Base-by-base conservation (phyloP, 2,113 vertebrate genomes). In the Girardinichthys multiradiatus region DNA sequence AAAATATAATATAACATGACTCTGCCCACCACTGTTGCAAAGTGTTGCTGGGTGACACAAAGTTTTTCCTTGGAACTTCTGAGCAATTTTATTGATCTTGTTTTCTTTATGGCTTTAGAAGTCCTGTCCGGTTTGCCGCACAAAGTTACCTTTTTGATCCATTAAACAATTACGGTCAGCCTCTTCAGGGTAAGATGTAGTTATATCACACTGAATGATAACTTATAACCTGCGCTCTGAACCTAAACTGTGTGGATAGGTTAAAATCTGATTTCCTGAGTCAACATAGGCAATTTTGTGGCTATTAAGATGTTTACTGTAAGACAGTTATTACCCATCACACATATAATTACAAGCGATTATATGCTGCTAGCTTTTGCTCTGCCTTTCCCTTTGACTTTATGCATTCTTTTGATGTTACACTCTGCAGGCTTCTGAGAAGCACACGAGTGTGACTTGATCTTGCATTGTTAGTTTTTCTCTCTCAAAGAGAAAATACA, bases 281-380 rank as follows among this genome's bases (percentile, higher is more conserved):
- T 37, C 70, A 77, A 35, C 35, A 35, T 35, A 1, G 35, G 35
- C 35, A 35, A 10, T 35, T 35, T 35, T 35, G 35, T 5, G 35
- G 35, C 35, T 35, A 35, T 54, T 29, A 29, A 48, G 59, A 58
- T 19, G 33, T 17, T 65, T 61, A 62, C 79, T 11, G 3, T 31
- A 11, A 78, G 79, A 79, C 35, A 77, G 30, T 68, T 66, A 68
- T 74, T 54, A 58, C 12, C 54, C 14, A 21, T 42, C 27, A 81
- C 62, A 87, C 71, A 57, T 86, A 80, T 88, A 88, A 89, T 91
- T 87, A 90, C 87, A 71, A 70, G 19, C 15, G 59, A 83, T 88
- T 86, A 81, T 28, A 68, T 39, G 51, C 42, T 62, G 57, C 70
- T 68, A 28, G 81, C 77, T 76, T 78, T 74, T 76, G 75, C 71